Evolutionary conservation across 2,113 vertebrate species (phyloP).

Genomic region (Bothrops jararaca): DNA sequence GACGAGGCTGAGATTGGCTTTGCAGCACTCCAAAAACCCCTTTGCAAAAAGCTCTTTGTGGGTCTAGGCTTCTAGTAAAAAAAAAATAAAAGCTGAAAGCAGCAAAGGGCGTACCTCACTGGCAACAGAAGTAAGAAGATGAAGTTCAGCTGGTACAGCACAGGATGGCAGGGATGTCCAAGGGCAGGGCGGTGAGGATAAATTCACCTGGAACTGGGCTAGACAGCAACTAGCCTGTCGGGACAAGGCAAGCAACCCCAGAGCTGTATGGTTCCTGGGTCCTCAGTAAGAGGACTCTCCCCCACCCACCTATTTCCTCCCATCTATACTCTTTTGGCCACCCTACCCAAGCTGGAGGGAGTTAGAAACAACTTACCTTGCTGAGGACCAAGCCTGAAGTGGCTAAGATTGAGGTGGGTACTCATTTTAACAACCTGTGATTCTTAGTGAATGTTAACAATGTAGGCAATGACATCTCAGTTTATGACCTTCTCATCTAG

Average conservation of each 20-base stretch:
- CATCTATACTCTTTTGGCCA: background rate
- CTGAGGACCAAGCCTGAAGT: background rate
- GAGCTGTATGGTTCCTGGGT: background rate
- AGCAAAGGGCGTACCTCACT: background rate
- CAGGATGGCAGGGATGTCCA: background rate
- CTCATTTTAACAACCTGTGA: background rate
- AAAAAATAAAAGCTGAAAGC: no score
- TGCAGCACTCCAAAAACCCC: no score
- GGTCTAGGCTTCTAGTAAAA: background rate
- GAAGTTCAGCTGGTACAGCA: background rate
- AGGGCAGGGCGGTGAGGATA: background rate
- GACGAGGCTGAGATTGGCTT: no score
- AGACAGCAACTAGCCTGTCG: background rate
- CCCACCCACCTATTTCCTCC: background rate
- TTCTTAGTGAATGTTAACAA: background rate
- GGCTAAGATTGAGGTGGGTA: background rate
- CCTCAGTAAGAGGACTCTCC: background rate
- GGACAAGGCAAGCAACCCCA: background rate
- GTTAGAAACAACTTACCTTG: background rate
- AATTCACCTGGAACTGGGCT: background rate
- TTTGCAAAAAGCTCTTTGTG: background rate
- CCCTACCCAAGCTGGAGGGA: background rate
- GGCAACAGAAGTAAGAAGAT: background rate
- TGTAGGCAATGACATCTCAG: background rate
- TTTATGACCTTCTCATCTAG: background rate